Conservation (phyloP, 2,888 invertebrate species). For the Thera britannica region DNA sequence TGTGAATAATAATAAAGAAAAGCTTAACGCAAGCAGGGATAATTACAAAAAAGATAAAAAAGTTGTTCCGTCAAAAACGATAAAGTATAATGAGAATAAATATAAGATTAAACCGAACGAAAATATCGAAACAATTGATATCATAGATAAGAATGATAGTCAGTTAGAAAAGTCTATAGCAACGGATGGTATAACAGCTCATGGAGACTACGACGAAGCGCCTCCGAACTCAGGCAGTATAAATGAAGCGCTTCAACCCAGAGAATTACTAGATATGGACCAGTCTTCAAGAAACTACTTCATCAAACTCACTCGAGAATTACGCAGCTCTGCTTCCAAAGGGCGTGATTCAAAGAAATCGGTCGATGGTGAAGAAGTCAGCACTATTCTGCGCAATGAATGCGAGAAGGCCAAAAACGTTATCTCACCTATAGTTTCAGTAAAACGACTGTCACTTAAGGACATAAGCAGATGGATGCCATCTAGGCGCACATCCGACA, state of each 20-base stretch:
- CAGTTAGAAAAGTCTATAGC: slow-evolving; percentile 58
- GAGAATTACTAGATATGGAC: slow-evolving; percentile 58
- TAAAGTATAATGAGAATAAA: slow-evolving; percentile 1
- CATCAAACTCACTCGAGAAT: slow-evolving; percentile 52
- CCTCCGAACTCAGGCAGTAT: slow-evolving; percentile 58
- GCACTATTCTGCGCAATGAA: slow-evolving; percentile 12
- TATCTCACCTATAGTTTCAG: slow-evolving; percentile 47
- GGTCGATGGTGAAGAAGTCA: not conserved
- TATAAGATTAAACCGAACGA: not conserved
- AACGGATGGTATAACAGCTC: slow-evolving; percentile 66
- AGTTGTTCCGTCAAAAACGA: slow-evolving; percentile 20
- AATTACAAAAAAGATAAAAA: slow-evolving; percentile 11
- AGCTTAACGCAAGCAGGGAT: not conserved
- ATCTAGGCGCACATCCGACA: slow-evolving; percentile 27
- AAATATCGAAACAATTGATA: slow-evolving; percentile 14
- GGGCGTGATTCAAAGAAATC: slow-evolving; percentile 25
- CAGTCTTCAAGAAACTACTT: slow-evolving; percentile 57
- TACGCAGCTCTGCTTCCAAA: slow-evolving; percentile 36
- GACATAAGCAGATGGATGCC: slow-evolving; percentile 49
- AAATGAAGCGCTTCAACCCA: slow-evolving; percentile 47
- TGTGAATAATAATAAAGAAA: slow-evolving; percentile 31
- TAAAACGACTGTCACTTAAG: slow-evolving; percentile 48
- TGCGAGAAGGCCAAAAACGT: slow-evolving; percentile 2
- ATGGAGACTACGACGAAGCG: slow-evolving; percentile 60
- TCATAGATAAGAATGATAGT: slow-evolving; percentile 26